Evolutionary conservation across 2,113 vertebrate species (phyloP).

Genomic region (Vulpes vulpes): DNA sequence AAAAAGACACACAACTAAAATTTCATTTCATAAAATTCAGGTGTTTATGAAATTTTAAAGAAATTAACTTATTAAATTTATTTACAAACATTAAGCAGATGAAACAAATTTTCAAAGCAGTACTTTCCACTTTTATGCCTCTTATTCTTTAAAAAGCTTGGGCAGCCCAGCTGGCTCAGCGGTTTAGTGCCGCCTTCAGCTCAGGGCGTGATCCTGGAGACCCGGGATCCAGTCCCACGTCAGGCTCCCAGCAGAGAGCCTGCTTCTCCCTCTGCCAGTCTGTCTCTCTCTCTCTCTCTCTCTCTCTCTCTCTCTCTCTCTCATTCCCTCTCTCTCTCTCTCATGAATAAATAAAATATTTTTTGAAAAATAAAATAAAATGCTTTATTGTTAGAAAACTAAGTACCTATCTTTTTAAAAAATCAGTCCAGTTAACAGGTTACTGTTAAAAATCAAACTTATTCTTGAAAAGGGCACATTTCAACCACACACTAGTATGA

Average conservation of each 20-base stretch:
- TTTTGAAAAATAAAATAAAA: not conserved
- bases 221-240: too few relatives aligned
- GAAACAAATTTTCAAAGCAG: not conserved
- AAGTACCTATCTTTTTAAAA: slow-evolving; percentile 24
- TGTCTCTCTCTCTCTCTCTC: too few relatives aligned
- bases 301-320: too few relatives aligned
- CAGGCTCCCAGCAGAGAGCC: too few relatives aligned
- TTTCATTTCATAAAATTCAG: slow-evolving; percentile 13
- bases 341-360: too few relatives aligned
- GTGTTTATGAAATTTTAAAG: slow-evolving; percentile 34
- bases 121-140: not conserved
- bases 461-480: slow-evolving; percentile 44
- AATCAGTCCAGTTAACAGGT: not conserved
- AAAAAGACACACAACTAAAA: not conserved
- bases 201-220: too few relatives aligned
- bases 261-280: too few relatives aligned
- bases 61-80: slow-evolving; percentile 45
- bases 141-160: not conserved
- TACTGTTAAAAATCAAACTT: slow-evolving; percentile 18
- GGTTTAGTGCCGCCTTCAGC: too few relatives aligned
- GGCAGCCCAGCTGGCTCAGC: too few relatives aligned
- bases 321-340: too few relatives aligned
- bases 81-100: slow-evolving; percentile 3
- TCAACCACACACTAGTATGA: not conserved
- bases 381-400: not conserved